phyloP scores from a whole-genome alignment of 2,888 invertebrate species.

The Tipula vernalis region DNA sequence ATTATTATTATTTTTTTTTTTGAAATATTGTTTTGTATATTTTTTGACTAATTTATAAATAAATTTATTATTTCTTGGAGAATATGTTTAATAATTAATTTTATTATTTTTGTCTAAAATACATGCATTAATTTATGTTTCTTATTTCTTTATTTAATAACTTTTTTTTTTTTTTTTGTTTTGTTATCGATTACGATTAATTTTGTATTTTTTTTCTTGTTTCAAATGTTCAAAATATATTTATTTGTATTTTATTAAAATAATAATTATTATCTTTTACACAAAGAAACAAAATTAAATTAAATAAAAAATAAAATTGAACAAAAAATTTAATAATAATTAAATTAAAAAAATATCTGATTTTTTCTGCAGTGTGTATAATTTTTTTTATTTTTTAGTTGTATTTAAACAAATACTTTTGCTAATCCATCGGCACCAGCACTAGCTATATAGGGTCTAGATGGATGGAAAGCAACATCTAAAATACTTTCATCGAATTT shows the following conservation, averaged over 20 bases:
- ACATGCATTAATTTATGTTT: background rate
- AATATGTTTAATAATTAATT: background rate
- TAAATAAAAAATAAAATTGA: background rate
- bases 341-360: background rate
- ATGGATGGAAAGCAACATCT: constrained; percentile 98
- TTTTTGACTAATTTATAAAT: constrained; percentile 4
- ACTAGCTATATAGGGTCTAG: constrained; percentile 96
- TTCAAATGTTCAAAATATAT: background rate
- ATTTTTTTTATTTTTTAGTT: background rate
- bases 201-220: background rate
- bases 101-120: background rate
- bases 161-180: background rate
- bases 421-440: constrained; percentile 98
- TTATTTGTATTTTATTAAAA: background rate
- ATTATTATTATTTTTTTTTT: background rate
- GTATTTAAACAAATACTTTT: constrained; percentile 82
- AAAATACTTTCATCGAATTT: constrained; percentile 99
- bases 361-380: background rate
- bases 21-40: background rate
- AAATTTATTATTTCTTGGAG: background rate
- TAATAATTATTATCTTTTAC: background rate
- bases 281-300: background rate
- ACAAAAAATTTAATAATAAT: background rate
- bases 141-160: background rate
- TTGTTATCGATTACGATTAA: background rate